These are phyloP conservation scores for Athene noctua DNA, from an alignment of 2,113 vertebrate species.

Conservation along the genomic window DNA sequence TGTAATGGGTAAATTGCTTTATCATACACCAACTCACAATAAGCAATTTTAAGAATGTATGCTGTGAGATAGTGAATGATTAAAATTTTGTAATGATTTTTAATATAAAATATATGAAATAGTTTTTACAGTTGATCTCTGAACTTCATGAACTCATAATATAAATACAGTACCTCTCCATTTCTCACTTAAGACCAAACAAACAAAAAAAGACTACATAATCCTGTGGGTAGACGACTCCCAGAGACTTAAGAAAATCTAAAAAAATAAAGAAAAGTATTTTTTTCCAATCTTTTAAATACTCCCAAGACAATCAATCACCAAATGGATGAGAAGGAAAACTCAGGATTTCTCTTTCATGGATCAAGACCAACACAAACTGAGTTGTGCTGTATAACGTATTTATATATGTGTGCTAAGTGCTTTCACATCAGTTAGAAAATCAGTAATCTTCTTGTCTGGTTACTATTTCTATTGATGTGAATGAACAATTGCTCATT, in stretches of 20 bases:
- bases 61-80: background rate
- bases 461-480: background rate
- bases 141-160: background rate
- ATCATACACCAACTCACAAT: background rate
- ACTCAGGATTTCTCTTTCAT: background rate
- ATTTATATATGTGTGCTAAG: background rate
- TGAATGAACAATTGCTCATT: background rate
- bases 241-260: background rate
- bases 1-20: background rate
- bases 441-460: background rate
- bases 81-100: background rate
- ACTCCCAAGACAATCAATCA: background rate
- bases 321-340: background rate
- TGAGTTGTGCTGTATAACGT: background rate
- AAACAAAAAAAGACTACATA: background rate
- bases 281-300: background rate
- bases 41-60: background rate
- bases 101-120: background rate
- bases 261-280: background rate
- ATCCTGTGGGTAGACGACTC: background rate
- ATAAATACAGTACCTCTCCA: background rate
- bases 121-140: background rate
- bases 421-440: background rate
- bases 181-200: background rate
- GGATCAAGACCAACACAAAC: background rate